These are phyloP conservation scores for Enteromius radiatus DNA, from an alignment of 2,797 vertebrate species.

Conservation along the genomic window DNA sequence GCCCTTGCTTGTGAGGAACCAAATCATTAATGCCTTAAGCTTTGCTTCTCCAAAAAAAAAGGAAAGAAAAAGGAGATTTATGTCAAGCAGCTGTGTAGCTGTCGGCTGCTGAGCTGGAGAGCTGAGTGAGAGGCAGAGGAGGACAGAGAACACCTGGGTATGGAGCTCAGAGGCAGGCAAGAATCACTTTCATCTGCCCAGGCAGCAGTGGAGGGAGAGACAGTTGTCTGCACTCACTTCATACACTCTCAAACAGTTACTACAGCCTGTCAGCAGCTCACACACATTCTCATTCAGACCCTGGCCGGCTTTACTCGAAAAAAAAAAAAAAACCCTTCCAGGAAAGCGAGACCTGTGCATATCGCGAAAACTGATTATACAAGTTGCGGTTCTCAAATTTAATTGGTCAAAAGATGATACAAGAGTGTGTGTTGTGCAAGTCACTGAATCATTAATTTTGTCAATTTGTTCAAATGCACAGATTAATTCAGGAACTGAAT, in stretches of 20 bases:
- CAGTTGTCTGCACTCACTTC: constrained; percentile 46
- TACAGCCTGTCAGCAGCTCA: constrained; percentile 45
- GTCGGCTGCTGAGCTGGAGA: constrained; percentile 32
- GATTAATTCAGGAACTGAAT: not conserved
- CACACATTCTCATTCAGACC: constrained; percentile 34
- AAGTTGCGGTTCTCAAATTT: not conserved
- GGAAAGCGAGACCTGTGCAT: not conserved
- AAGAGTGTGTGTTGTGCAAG: not conserved
- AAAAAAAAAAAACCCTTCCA: not conserved
- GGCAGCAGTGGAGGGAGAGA: constrained; percentile 7
- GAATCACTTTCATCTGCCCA: constrained; percentile 54
- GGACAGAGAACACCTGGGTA: constrained; percentile 58
- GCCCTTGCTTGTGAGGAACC: constrained; percentile 23
- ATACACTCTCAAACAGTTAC: constrained; percentile 43
- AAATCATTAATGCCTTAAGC: constrained; percentile 47
- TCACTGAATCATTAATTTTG: not conserved
- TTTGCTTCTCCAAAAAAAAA: constrained; percentile 22
- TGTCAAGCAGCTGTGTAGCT: constrained; percentile 57
- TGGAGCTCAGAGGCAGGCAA: constrained; percentile 35
- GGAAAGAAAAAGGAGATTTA: constrained; percentile 49
- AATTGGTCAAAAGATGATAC: not conserved
- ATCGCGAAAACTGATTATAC: not conserved
- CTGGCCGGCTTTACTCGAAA: not conserved
- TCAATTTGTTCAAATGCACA: not conserved
- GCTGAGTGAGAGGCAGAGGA: constrained; percentile 37